These are phyloP conservation scores for Pristis pectinata DNA, from an alignment of 2,797 vertebrate genomes.

Conservation along the genomic window DNA sequence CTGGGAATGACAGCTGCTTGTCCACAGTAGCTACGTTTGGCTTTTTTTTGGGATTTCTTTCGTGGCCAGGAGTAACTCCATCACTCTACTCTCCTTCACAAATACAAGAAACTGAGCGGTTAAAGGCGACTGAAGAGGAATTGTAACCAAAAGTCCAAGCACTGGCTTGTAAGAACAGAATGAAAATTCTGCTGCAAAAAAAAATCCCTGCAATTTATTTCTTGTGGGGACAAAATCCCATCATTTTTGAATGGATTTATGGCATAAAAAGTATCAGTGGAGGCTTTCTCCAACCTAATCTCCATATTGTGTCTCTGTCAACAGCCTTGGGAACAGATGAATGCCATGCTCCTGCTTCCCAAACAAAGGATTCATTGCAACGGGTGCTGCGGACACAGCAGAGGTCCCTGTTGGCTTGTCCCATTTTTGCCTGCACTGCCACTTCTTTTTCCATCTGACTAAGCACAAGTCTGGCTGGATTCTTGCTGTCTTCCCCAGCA, in stretches of 20 bases:
- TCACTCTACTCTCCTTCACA: neutral
- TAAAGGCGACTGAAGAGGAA: neutral
- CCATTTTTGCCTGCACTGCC: constrained; percentile 6
- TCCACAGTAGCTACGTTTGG: neutral
- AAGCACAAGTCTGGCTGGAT: neutral
- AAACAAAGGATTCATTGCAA: constrained; percentile 34
- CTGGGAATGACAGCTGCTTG: neutral
- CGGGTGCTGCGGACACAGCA: neutral
- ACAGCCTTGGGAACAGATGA: neutral
- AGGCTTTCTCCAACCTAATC: constrained; percentile 9
- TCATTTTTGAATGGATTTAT: constrained; percentile 15
- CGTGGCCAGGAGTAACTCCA: neutral
- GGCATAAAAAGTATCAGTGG: constrained; percentile 1
- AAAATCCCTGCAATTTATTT: neutral
- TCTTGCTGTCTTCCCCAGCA: neutral
- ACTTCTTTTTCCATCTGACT: constrained; percentile 8
- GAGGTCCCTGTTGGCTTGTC: constrained; percentile 14
- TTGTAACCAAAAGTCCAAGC: neutral
- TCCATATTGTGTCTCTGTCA: constrained; percentile 28
- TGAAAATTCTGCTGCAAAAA: neutral
- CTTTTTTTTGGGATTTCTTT: neutral
- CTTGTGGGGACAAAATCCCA: neutral
- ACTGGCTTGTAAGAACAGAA: neutral
- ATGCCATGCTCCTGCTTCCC: neutral
- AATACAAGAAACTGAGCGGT: neutral